Base-by-base conservation (phyloP, 2,888 invertebrate species). In the Catocala nupta region DNA sequence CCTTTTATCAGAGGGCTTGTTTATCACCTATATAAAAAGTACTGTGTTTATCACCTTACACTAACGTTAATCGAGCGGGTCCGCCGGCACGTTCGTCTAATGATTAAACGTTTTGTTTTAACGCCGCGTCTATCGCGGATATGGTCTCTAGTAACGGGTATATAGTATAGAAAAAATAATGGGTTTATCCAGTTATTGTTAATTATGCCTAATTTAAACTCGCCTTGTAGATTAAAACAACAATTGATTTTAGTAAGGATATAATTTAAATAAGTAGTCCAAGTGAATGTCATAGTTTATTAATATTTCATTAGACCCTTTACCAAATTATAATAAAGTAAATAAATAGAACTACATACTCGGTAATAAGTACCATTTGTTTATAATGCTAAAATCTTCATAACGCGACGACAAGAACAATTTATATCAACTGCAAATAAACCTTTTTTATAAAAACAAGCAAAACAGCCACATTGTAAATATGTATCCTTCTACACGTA, bases 271-370 rank as follows among this genome's bases (percentile, higher is more conserved):
- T 71, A 70, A 84, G 84, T 80, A 81, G 65, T 73, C 69, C 54
- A 64, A 71, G 68, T 83, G 73, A 84, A 86, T 90, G 87, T 88
- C 91, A 91, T 91, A 92, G 87, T 93, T 92, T 92, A 92, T 93
- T 93, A 91, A 89, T 91, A 91, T 91, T 92, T 93, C 89, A 93
- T 92, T 93, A 94, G 92, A 94, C 94, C 94, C 94, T 93, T 94
- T 94, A 94, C 94, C 94, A 94, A 93, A 93, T 93, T 92, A 94
- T 88, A 89, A 90, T 89, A 92, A 86, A 91, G 91, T 92, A 93
- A 93, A 93, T 93, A 94, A 94, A 94, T 93, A 93, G 84, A 93
- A 90, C 92, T 93, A 93, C 89, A 89, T 91, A 91, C 85, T 87
- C 83, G 90, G 91, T 91, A 92, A 85, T 92, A 92, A 91, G 89